Evolutionary conservation across 1,140 invertebrate species (phyloP).

Genomic region (Sitophilus oryzae): DNA sequence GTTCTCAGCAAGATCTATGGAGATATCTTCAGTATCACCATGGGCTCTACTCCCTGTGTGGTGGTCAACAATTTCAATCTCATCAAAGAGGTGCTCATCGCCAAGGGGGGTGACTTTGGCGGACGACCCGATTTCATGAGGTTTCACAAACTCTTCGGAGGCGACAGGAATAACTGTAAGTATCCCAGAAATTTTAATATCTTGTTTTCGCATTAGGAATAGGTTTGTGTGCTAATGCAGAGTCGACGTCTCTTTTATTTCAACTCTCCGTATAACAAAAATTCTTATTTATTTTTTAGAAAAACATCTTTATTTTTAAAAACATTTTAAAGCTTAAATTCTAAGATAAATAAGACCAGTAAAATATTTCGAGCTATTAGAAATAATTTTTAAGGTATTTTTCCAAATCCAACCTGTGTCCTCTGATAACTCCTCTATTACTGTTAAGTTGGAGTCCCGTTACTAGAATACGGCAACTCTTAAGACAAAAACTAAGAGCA

Average conservation of each 20-base stretch:
- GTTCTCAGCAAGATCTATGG: constrained; percentile 65
- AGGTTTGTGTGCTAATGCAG: too few species aligned
- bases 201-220: not conserved
- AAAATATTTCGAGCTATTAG: too few species aligned
- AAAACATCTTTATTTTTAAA: too few species aligned
- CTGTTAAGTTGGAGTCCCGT: constrained; percentile 12
- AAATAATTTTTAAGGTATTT: not conserved
- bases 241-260: too few species aligned
- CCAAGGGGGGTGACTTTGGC: constrained; percentile 73
- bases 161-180: constrained; percentile 74
- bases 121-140: constrained; percentile 74
- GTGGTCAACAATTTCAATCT: constrained; percentile 69
- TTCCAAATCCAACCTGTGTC: constrained; percentile 12
- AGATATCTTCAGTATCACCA: constrained; percentile 64
- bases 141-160: constrained; percentile 67
- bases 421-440: constrained; percentile 19
- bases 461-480: constrained; percentile 18
- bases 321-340: too few species aligned
- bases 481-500: constrained; percentile 13
- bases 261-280: too few species aligned
- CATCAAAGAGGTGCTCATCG: constrained; percentile 73
- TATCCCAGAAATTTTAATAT: not conserved
- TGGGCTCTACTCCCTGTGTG: constrained; percentile 65
- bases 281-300: too few species aligned
- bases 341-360: too few species aligned